A percentile compares a stretch with the other conserved stretches of the same genome.
phyloP scores from a whole-genome alignment of 2,797 vertebrate species.

The Scyliorhinus canicula region DNA sequence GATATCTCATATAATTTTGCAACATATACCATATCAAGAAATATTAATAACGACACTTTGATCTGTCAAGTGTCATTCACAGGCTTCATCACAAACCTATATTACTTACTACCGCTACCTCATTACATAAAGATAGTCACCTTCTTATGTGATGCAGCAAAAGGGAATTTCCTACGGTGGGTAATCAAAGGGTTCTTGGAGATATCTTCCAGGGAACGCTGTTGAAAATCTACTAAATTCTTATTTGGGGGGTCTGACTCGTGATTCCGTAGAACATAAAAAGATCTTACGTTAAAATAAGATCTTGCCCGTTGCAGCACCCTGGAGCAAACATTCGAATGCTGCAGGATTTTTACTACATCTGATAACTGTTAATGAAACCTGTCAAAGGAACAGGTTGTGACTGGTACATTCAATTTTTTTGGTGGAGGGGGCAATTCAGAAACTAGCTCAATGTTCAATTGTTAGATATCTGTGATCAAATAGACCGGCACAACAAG shows the following conservation, averaged over 20 bases:
- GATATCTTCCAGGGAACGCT: background rate
- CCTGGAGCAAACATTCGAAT: background rate
- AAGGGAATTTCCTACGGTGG: constrained; percentile 8
- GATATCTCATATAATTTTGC: background rate
- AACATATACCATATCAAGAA: background rate
- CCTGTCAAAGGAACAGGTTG: background rate
- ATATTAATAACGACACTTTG: background rate
- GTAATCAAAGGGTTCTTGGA: background rate
- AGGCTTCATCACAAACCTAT: background rate
- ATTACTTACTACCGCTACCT: background rate
- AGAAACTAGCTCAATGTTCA: background rate
- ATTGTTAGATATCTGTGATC: background rate
- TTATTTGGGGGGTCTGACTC: background rate
- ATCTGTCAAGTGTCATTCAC: constrained; percentile 4
- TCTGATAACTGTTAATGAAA: constrained; percentile 14
- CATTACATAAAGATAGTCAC: background rate
- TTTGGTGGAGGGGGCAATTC: background rate
- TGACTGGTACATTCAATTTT: background rate
- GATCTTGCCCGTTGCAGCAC: background rate
- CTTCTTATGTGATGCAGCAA: background rate
- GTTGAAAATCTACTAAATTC: background rate
- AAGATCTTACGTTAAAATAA: no score
- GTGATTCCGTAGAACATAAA: background rate
- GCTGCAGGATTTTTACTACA: constrained; percentile 32
- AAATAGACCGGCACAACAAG: background rate